Conservation (phyloP, 2,888 invertebrate genomes). For the Eupithecia pulchellata region DNA sequence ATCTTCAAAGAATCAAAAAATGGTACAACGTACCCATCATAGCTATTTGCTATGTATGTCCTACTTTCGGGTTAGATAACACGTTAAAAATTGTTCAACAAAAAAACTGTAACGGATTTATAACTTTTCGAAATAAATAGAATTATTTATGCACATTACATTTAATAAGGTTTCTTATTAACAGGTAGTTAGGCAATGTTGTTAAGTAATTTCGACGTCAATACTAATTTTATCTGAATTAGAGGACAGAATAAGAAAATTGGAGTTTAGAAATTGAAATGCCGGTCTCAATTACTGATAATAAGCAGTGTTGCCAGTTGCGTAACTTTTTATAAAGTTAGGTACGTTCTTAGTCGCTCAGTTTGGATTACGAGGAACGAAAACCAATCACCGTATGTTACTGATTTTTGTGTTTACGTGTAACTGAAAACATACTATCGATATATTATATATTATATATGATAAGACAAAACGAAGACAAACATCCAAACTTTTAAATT, state of each 20-base stretch:
- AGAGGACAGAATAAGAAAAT: not conserved
- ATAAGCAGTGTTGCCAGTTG: not conserved
- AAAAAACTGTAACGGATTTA: not conserved
- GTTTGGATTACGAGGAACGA: not conserved
- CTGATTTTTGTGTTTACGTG: not conserved
- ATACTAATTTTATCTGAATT: slow-evolving; percentile 4
- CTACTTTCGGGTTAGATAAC: not conserved
- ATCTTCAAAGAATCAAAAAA: too few relatives aligned
- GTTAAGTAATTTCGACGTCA: not conserved
- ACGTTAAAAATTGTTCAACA: not conserved
- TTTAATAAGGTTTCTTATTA: not conserved
- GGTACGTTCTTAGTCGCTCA: not conserved
- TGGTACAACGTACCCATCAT: not conserved
- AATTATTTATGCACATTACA: not conserved
- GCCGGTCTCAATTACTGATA: not conserved
- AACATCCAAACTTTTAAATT: not conserved
- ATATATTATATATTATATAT: too few relatives aligned
- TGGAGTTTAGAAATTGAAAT: slow-evolving; percentile 5
- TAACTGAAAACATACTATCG: too few relatives aligned
- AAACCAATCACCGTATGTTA: not conserved
- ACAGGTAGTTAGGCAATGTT: not conserved
- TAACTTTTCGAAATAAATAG: not conserved
- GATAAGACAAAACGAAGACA: not conserved
- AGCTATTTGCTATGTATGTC: not conserved
- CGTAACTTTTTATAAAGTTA: not conserved